phyloP scores from a whole-genome alignment of 2,113 vertebrate genomes.

The Sapayoa aenigma region DNA sequence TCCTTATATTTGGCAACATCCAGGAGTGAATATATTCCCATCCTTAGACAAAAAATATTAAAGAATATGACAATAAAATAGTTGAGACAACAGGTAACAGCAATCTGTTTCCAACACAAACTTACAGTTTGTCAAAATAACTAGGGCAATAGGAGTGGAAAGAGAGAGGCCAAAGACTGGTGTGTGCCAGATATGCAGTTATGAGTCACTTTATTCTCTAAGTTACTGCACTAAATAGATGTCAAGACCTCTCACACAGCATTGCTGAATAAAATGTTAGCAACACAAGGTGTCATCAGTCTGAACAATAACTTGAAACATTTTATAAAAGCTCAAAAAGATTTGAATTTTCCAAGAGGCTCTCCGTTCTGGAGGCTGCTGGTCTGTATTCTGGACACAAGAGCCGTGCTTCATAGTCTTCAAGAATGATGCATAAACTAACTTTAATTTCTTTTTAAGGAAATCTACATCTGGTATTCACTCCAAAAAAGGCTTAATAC shows the following conservation, averaged over 20 bases:
- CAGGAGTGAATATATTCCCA: neutral
- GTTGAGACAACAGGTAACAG: neutral
- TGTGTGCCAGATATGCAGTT: neutral
- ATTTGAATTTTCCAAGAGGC: neutral
- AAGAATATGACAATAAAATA: slow-evolving; percentile 16
- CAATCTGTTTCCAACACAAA: neutral
- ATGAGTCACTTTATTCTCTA: slow-evolving; percentile 7
- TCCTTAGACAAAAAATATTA: neutral
- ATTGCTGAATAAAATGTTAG: neutral
- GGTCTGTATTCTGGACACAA: neutral
- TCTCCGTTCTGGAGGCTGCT: neutral
- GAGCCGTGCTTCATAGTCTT: neutral
- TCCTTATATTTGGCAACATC: neutral
- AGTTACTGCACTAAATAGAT: neutral
- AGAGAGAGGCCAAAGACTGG: neutral
- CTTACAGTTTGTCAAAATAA: slow-evolving; percentile 30
- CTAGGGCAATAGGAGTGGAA: neutral
- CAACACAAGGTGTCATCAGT: neutral
- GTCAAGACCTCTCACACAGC: neutral
- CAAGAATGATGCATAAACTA: neutral
- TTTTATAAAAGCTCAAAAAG: neutral
- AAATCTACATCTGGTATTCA: neutral
- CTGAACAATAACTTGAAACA: neutral
- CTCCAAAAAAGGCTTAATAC: neutral
- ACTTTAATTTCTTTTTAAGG: neutral